phyloP scores from a whole-genome alignment of 1,140 invertebrate species.

The Hyles euphorbiae region DNA sequence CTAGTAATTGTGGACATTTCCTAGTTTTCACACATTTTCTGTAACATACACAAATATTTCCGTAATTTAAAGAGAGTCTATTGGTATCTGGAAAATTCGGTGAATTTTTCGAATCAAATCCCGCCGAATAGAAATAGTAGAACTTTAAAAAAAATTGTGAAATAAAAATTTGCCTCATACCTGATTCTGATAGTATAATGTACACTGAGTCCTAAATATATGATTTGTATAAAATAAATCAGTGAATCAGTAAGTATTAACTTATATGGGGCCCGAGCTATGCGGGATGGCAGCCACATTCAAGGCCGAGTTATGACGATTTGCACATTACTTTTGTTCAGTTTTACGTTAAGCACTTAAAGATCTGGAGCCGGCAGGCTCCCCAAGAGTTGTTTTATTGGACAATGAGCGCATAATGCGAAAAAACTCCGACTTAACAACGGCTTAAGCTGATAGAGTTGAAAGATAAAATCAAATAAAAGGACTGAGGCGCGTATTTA shows the following conservation, averaged over 20 bases:
- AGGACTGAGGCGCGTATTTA: neutral
- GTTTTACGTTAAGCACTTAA: conserved; percentile 1
- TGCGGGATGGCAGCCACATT: conserved; percentile 15
- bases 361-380: neutral
- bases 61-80: too few relatives aligned
- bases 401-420: too few relatives aligned
- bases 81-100: too few relatives aligned
- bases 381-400: too few relatives aligned
- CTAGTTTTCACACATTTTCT: neutral
- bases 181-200: neutral
- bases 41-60: neutral
- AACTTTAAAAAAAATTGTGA: too few relatives aligned
- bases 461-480: conserved; percentile 3
- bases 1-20: too few relatives aligned
- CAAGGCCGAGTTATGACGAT: conserved; percentile 20
- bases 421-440: too few relatives aligned
- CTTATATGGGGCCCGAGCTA: conserved; percentile 14
- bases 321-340: conserved; percentile 1
- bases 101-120: too few relatives aligned
- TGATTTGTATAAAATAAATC: conserved; percentile 14
- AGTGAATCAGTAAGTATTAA: conserved; percentile 25
- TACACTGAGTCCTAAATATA: conserved; percentile 1
- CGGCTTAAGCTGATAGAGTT: neutral
- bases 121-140: too few relatives aligned
- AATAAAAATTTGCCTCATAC: too few relatives aligned